Percentiles rank a stretch among this genome's conserved stretches.
Evolutionary conservation across 2,797 vertebrate species (phyloP).

Genomic region (Poeciliopsis paucimaculata): DNA sequence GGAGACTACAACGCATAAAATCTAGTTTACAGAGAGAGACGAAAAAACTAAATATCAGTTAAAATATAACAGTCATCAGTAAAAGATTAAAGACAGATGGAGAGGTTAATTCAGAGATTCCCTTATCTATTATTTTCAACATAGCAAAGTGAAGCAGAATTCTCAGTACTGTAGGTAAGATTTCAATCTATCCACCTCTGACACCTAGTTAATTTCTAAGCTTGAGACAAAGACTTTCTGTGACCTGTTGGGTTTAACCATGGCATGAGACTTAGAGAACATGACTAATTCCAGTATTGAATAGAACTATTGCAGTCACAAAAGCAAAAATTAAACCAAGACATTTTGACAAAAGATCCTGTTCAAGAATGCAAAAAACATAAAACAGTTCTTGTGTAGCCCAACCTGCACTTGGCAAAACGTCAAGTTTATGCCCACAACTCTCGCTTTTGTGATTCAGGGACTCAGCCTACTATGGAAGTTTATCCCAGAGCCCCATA

Average conservation of each 20-base stretch:
- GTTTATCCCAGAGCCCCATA: neutral
- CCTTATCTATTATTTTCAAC: neutral
- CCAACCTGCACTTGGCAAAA: neutral
- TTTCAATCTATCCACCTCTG: neutral
- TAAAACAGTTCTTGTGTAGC: neutral
- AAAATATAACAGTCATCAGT: neutral
- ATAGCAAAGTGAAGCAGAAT: neutral
- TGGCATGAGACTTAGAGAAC: neutral
- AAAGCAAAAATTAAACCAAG: neutral
- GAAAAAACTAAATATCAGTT: neutral
- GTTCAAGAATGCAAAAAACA: neutral
- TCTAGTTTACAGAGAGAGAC: neutral
- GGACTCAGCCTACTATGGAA: neutral
- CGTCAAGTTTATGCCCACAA: neutral
- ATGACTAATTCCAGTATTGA: neutral
- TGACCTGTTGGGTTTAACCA: neutral
- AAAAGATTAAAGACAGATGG: neutral
- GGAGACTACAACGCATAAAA: neutral
- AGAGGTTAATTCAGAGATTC: neutral
- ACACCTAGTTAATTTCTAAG: neutral
- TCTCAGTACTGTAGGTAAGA: neutral
- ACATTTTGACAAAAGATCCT: neutral
- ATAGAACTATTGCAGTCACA: neutral
- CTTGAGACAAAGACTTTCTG: neutral
- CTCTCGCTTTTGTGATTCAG: neutral